Conservation (phyloP, 2,888 invertebrate species). For the Crocallis elinguaria region DNA sequence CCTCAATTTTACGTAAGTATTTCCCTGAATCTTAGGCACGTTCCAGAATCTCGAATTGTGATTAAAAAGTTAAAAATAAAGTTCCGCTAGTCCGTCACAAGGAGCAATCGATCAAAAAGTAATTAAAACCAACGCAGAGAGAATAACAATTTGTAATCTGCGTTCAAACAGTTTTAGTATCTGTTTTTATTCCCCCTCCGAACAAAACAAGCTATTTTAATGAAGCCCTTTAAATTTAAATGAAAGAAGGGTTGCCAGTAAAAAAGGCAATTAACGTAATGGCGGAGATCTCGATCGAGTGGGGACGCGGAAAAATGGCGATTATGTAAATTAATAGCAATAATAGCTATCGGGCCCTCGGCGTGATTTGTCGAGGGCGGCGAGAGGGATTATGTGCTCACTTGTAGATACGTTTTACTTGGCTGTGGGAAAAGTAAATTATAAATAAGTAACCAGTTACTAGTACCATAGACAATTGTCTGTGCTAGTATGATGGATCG, state of each 20-base stretch:
- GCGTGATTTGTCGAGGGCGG: conserved; percentile 15
- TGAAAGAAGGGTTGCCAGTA: conserved; percentile 58
- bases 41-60: not conserved
- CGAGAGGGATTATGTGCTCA: not conserved
- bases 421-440: too few species aligned
- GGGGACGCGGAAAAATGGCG: conserved; percentile 25
- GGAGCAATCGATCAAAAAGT: conserved; percentile 24
- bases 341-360: conserved; percentile 24
- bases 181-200: conserved; percentile 21
- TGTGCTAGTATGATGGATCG: too few species aligned
- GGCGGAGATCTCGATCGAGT: conserved; percentile 37
- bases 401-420: too few species aligned
- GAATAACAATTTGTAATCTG: conserved; percentile 25
- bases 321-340: conserved; percentile 44
- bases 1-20: too few species aligned
- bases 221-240: conserved; percentile 61
- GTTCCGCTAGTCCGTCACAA: not conserved
- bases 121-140: conserved; percentile 9
- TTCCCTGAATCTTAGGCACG: not conserved
- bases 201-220: conserved; percentile 55
- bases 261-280: conserved; percentile 69
- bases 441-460: too few species aligned
- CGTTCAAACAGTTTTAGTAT: conserved; percentile 24
- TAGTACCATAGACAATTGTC: too few species aligned
- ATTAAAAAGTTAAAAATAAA: conserved; percentile 4